Percentiles rank a stretch among this genome's conserved stretches.
phyloP scores from a whole-genome alignment of 2,797 vertebrate genomes.

The Labroides dimidiatus region DNA sequence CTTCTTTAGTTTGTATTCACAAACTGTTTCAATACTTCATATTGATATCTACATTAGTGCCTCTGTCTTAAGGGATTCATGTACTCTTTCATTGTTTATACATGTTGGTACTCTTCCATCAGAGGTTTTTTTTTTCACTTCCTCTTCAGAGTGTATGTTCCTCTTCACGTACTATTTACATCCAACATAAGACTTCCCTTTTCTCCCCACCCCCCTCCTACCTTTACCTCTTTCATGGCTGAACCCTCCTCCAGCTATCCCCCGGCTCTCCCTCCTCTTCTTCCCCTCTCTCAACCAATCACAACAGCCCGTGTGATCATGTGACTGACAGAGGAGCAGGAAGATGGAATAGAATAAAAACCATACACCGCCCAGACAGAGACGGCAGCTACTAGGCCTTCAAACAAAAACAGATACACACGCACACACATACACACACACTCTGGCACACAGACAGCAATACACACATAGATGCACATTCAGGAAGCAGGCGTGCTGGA shows the following conservation, averaged over 20 bases:
- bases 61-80: background rate
- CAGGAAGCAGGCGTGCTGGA: slow-evolving; percentile 61
- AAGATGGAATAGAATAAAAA: slow-evolving; percentile 77
- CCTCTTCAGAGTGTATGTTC: background rate
- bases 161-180: slow-evolving; percentile 12
- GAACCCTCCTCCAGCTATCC: slow-evolving; percentile 49
- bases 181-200: slow-evolving; percentile 42
- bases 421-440: slow-evolving; percentile 16
- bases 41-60: background rate
- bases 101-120: background rate
- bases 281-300: slow-evolving; percentile 72
- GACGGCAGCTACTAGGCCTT: slow-evolving; percentile 43
- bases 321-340: slow-evolving; percentile 79
- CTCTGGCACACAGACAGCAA: slow-evolving; percentile 16
- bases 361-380: slow-evolving; percentile 68
- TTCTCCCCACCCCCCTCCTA: slow-evolving; percentile 25
- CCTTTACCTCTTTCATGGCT: slow-evolving; percentile 16
- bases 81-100: background rate
- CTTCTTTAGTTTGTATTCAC: background rate
- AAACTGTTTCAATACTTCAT: background rate
- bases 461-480: slow-evolving; percentile 19
- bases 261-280: slow-evolving; percentile 55
- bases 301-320: slow-evolving; percentile 59
- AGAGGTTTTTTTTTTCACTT: background rate
- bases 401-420: slow-evolving; percentile 6